Evolutionary conservation across 2,888 invertebrate genomes (phyloP).

Genomic region (Trichogramma evanescens): DNA sequence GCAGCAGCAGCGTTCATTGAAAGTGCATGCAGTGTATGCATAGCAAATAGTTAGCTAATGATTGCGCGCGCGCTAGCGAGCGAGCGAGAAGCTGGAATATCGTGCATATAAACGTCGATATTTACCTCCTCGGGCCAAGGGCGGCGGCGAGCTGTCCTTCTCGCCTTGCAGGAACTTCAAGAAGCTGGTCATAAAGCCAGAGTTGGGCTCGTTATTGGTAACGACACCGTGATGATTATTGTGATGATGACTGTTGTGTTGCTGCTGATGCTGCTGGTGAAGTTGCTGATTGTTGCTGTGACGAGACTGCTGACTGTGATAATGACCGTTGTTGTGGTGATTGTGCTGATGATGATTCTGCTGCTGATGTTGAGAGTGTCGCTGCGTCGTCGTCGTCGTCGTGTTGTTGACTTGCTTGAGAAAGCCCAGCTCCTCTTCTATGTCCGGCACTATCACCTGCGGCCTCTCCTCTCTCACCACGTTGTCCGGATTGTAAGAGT

Average conservation of each 20-base stretch:
- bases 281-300: slow-evolving; percentile 26
- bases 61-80: no score
- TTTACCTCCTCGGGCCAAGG: slow-evolving; percentile 55
- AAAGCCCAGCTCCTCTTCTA: slow-evolving; percentile 81
- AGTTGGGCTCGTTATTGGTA: slow-evolving; percentile 51
- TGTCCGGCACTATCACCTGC: slow-evolving; percentile 79
- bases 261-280: neutral
- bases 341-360: no score
- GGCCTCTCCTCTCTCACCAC: slow-evolving; percentile 54
- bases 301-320: no score
- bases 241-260: slow-evolving; percentile 27
- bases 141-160: slow-evolving; percentile 73
- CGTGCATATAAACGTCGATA: no score
- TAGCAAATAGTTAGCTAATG: no score
- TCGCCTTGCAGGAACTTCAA: slow-evolving; percentile 79
- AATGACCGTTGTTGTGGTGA: slow-evolving; percentile 14
- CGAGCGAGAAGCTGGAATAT: no score
- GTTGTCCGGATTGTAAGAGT: slow-evolving; percentile 18
- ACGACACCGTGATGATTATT: slow-evolving; percentile 12
- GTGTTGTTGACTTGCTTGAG: slow-evolving; percentile 45
- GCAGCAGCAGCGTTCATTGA: no score
- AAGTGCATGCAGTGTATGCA: no score
- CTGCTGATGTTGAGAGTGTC: neutral
- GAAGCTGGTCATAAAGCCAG: slow-evolving; percentile 82
- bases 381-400: slow-evolving; percentile 25